Percentiles rank a stretch among this genome's conserved stretches.
These are phyloP conservation scores for Chamaea fasciata DNA, from an alignment of 2,113 vertebrate genomes.

Conservation along the genomic window DNA sequence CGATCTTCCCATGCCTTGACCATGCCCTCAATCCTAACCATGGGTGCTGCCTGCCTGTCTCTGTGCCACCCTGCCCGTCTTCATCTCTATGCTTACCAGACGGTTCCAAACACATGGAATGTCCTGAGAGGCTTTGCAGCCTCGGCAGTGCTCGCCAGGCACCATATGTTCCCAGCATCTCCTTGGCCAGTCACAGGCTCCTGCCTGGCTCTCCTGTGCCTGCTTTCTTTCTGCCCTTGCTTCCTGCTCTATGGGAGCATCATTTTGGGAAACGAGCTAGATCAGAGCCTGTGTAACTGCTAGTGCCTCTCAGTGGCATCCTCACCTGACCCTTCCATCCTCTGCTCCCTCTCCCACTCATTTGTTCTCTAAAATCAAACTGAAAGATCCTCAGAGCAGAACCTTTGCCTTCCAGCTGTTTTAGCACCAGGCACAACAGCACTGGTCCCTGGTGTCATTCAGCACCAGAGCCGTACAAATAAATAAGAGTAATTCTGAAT, in stretches of 20 bases:
- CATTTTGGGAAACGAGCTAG: background rate
- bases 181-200: background rate
- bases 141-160: background rate
- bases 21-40: fast-evolving
- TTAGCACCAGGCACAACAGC: background rate
- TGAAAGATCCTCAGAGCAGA: background rate
- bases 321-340: background rate
- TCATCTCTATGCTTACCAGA: fast-evolving
- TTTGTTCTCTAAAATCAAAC: background rate
- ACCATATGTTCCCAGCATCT: slow-evolving; percentile 37
- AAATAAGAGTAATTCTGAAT: slow-evolving; percentile 4
- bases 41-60: background rate
- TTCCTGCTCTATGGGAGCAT: background rate
- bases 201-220: background rate
- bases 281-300: background rate
- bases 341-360: background rate
- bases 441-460: background rate
- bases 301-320: fast-evolving
- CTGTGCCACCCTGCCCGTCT: fast-evolving
- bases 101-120: fast-evolving
- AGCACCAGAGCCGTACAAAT: background rate
- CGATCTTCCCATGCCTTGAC: background rate
- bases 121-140: background rate
- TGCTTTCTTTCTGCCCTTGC: background rate
- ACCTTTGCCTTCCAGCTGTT: background rate